Evolutionary conservation across 1,140 invertebrate species (phyloP).

Genomic region (Zaprionus capensis): DNA sequence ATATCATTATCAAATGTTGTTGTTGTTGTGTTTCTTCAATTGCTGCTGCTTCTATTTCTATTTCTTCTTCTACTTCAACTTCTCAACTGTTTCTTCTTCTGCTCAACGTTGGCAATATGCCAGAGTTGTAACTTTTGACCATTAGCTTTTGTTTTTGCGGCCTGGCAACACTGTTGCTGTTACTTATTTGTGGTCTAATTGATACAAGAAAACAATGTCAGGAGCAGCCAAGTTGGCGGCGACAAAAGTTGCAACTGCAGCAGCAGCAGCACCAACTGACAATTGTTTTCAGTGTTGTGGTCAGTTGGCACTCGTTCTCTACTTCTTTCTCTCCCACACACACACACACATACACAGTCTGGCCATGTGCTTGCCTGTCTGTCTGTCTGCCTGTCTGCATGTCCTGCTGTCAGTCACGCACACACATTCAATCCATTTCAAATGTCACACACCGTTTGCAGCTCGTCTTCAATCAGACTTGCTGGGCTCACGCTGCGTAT

Average conservation of each 20-base stretch:
- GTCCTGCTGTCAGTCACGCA: slow-evolving; percentile 15
- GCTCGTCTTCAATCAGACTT: slow-evolving; percentile 65
- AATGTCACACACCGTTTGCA: slow-evolving; percentile 48
- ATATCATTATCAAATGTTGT: slow-evolving; percentile 73
- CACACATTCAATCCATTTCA: slow-evolving; percentile 69
- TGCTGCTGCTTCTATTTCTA: neutral
- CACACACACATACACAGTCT: too few relatives aligned
- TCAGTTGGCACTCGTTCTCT: slow-evolving; percentile 37
- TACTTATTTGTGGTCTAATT: slow-evolving; percentile 73
- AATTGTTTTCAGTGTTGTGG: slow-evolving; percentile 78
- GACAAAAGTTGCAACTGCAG: slow-evolving; percentile 67
- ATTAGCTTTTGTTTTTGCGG: slow-evolving; percentile 78
- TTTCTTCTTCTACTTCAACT: neutral
- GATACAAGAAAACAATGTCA: slow-evolving; percentile 57
- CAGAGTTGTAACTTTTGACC: slow-evolving; percentile 72
- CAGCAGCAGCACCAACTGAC: slow-evolving; percentile 58
- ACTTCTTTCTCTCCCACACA: slow-evolving; percentile 3
- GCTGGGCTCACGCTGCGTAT: slow-evolving; percentile 61
- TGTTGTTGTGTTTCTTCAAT: neutral
- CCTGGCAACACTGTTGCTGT: slow-evolving; percentile 59
- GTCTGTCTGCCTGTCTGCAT: slow-evolving; percentile 15
- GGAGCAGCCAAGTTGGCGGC: slow-evolving; percentile 57
- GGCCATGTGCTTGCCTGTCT: slow-evolving; percentile 16
- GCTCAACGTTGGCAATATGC: slow-evolving; percentile 23
- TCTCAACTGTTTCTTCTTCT: neutral